phyloP scores from a whole-genome alignment of 2,113 vertebrate genomes.

The Lepus americanus region DNA sequence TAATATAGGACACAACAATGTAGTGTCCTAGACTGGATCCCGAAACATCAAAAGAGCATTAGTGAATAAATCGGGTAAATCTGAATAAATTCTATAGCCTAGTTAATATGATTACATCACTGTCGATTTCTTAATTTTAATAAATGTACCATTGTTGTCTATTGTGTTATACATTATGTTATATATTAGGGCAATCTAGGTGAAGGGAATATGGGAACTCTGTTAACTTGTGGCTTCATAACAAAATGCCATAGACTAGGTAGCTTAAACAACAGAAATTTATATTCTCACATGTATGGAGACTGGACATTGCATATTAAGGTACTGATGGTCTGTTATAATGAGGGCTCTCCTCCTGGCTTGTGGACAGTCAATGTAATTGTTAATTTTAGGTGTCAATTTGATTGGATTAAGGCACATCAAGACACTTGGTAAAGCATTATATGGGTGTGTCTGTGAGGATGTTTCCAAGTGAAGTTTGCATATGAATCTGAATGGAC shows the following conservation, averaged over 20 bases:
- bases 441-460: too few relatives aligned
- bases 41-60: neutral
- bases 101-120: neutral
- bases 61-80: neutral
- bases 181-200: neutral
- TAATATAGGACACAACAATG: neutral
- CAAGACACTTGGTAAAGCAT: too few relatives aligned
- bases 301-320: neutral
- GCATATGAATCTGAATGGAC: too few relatives aligned
- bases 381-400: too few relatives aligned
- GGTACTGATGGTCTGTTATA: neutral
- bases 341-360: neutral
- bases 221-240: neutral
- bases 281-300: constrained; percentile 18
- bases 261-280: constrained; percentile 6
- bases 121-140: constrained; percentile 42
- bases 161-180: neutral
- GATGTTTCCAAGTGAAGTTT: too few relatives aligned
- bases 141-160: neutral
- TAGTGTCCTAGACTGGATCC: neutral
- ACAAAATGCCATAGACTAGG: neutral
- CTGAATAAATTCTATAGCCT: neutral
- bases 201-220: neutral
- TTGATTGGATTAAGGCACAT: too few relatives aligned
- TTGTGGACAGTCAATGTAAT: neutral